Percentiles rank a stretch among this genome's conserved stretches.
Evolutionary conservation across 1,140 invertebrate species (phyloP).

Genomic region (Vanessa atalanta): DNA sequence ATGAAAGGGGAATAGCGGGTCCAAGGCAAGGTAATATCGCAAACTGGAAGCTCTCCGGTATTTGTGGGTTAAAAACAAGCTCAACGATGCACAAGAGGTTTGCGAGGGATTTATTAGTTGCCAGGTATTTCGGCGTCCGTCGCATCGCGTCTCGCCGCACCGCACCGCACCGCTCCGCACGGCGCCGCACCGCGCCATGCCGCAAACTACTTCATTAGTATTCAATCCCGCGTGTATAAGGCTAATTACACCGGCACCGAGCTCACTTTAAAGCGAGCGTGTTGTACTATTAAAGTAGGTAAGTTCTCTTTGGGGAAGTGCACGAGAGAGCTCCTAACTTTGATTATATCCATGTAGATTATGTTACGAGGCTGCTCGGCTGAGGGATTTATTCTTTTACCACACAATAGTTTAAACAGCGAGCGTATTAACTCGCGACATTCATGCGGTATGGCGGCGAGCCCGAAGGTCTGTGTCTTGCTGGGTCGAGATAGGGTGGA

Average conservation of each 20-base stretch:
- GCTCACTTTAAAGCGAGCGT: conserved; percentile 14
- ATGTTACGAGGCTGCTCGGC: not conserved
- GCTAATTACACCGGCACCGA: conserved; percentile 22
- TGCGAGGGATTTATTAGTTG: conserved; percentile 10
- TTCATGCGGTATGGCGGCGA: not conserved
- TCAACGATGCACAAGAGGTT: conserved; percentile 9
- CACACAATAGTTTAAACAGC: conserved; percentile 15
- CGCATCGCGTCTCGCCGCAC: not conserved
- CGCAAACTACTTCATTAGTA: not conserved
- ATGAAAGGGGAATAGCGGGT: not conserved
- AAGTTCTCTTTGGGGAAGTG: conserved; percentile 15
- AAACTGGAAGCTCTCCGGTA: not conserved
- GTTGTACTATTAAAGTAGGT: conserved; percentile 12
- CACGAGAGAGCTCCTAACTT: not conserved
- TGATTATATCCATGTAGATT: not conserved
- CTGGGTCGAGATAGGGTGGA: not conserved
- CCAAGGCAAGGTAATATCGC: not conserved
- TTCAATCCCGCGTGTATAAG: conserved; percentile 17
- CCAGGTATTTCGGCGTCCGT: conserved; percentile 4
- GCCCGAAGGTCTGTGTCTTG: not conserved
- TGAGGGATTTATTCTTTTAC: conserved; percentile 13
- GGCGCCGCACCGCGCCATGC: not conserved
- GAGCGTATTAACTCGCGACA: conserved; percentile 10
- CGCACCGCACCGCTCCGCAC: not conserved
- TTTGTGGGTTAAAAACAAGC: conserved; percentile 9